Base-by-base conservation (phyloP, 2,113 vertebrate species). In the Triplophysa tibetana region DNA sequence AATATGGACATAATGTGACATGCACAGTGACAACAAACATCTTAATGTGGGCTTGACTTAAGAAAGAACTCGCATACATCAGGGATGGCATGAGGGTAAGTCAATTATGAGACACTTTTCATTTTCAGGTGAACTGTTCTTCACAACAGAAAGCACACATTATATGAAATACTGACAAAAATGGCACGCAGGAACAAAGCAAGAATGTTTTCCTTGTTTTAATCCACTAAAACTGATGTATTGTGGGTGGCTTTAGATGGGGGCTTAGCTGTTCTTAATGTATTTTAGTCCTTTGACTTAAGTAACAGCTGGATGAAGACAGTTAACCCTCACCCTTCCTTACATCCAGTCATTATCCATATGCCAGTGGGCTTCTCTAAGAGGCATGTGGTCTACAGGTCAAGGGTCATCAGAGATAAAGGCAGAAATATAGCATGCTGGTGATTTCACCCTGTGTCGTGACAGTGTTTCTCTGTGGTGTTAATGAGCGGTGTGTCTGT, bases 271-370 rank as follows among this genome's bases (percentile, higher is more conserved):
- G 29, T 11, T 54, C 70, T 60, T 72, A 58, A 72, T 72, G 70
- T 72, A 11, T 58, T 73, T 75, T 48, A 29, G 60, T 72, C 23
- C 17, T 29, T 38, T 7, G 24, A 56, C 50, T 79, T 63, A 24
- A 45, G 56, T 58, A 74, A 80, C 79, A 75, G 62, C 70, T 75
- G 79, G 62, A 75, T 66, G 33, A 75, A 80, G 52, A 56, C 38
- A 60, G 29, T 33, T 60, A n/a, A 48, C 23, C 13, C 70, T 67
- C 63, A 72, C 65, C 79, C 79, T 29, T 24, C 63, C 63, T 63
- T 65, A 41, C 8, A 63, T 52, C 16, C 63, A 24, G 69, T 67
- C 61, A 74, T 66, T 74, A 74, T 73, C 61, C 78, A 80, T 66
- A 74, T 74, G 61, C 38, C 48, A 58, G 21, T 41, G 62, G 45